Evolutionary conservation across 2,888 invertebrate species (phyloP), one percentile per base, ranked within the genome.

Genomic region (Rhabditoides inermis): DNA sequence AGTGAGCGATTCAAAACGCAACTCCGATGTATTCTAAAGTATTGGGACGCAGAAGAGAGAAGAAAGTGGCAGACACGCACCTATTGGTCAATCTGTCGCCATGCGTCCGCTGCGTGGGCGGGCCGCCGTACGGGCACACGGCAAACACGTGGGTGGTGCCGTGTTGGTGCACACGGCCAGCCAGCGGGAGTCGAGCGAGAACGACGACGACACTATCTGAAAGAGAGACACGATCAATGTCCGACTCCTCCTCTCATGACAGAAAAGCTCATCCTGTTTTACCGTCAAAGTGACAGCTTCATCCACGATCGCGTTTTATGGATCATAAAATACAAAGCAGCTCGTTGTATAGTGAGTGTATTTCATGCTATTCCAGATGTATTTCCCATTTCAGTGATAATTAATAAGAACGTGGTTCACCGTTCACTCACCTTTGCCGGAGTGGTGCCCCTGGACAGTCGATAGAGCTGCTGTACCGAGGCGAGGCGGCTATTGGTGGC

Each of bases 91-190:
- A 89, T 76, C 90, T 86, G 56, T 88, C 86, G n/a, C 88, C 87
- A 81, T 95, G 95, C 1, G 95, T 98, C 62, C 95, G 84, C 50
- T 89, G 86, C 53, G 87, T 88, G 61, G 88, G 85, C 51, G 86
- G 83, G 47, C 95, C 76, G 7, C 76, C 76, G 52, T 95, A 98
- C 20, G 95, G 89, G 18, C 90, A 90, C 45, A 98, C 84, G 10
- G 95, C 90, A 80, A 94, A 98, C 61, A 98, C 86, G 79, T 98
- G 98, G 28, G 92, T 92, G 0, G 98, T 98, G 58, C 95, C 98
- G 75, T 79, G 55, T 91, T 83, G 0, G 95, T 91, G 37, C 90
- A 89, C 4, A 95, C 85, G 2, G 91, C 88, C n/a, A 89, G 86
- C 95, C 95, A 99, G 50, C 98, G 85, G 27, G 78, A 87, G 81